Evolutionary conservation across 2,797 vertebrate species (phyloP), one percentile per base, ranked within the genome.

Genomic region (Mycteria americana): DNA sequence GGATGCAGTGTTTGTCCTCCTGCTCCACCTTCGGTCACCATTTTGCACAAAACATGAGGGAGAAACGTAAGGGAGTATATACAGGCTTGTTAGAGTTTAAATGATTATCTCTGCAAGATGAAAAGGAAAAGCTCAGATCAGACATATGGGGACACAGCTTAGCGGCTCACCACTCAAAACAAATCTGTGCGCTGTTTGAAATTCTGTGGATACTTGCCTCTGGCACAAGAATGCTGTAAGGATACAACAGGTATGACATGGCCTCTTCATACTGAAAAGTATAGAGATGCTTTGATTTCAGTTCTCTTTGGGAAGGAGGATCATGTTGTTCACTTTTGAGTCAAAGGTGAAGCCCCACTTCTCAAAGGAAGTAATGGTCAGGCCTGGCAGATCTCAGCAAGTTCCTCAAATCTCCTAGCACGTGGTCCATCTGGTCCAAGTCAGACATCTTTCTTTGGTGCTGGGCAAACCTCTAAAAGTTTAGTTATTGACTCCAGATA

Each of bases 221-320:
- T 65, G 37, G 31, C 46, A 50, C 16, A 74, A 65, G 50, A 74
- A 73, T 4, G 16, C 62, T 62, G 3, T 57, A 60, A 46, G 31
- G 54, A 39, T 89, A 77, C 63, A 75, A 39, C 18, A 75, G 53
- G 53, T 86, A 64, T 12, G 25, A 48, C 67, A 25, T 11, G 19
- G 43, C 31, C 43, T 76, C n/a, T 60, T 88, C 59, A 30, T 37
- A 33, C 16, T 13, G 46, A 51, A 63, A 89, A 60, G 7, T 60
- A 19, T 9, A 64, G 31, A 88, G 48, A 50, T 67, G n/a, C 46
- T 82, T 91, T 48, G 24, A 88, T 94, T 94, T 89, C 85, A 68
- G 43, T 89, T 95, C 89, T 87, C 28, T 25, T 54, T 90, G 69
- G 65, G 65, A 88, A 96, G 92, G 62, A 93, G 67, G 80, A 93